Percentiles rank a stretch among this genome's conserved stretches.
phyloP scores from a whole-genome alignment of 2,797 vertebrate genomes.

The Capromys pilorides region DNA sequence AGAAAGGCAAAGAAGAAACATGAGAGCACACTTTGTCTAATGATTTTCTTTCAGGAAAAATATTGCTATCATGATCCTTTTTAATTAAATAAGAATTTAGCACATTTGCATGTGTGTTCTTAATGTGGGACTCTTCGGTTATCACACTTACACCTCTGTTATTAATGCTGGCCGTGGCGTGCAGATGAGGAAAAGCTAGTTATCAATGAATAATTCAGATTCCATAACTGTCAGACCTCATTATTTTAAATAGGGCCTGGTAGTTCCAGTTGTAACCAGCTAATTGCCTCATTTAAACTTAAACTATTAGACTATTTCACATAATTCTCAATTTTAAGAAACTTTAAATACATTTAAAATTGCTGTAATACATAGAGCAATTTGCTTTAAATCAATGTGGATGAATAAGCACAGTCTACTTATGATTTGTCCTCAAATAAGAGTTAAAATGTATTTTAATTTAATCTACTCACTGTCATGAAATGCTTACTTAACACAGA shows the following conservation, averaged over 20 bases:
- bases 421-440: conserved; percentile 75
- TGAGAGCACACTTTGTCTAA: conserved; percentile 78
- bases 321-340: conserved; percentile 85
- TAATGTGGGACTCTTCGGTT: conserved; percentile 86
- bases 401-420: conserved; percentile 78
- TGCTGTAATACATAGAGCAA: conserved; percentile 84
- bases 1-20: conserved; percentile 75
- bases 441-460: conserved; percentile 75
- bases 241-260: conserved; percentile 88
- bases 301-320: conserved; percentile 86
- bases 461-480: conserved; percentile 70
- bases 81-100: conserved; percentile 86
- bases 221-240: conserved; percentile 88
- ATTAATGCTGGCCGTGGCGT: conserved; percentile 87
- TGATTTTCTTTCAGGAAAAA: conserved; percentile 84
- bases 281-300: conserved; percentile 88
- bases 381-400: conserved; percentile 83
- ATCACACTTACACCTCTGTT: conserved; percentile 87
- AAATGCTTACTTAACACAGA: conserved; percentile 69
- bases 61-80: conserved; percentile 80
- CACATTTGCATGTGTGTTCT: conserved; percentile 85
- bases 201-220: conserved; percentile 89
- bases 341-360: conserved; percentile 86
- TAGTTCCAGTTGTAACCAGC: conserved; percentile 87
- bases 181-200: conserved; percentile 87